Conservation (phyloP, 2,113 vertebrate genomes). For the Excalfactoria chinensis region DNA sequence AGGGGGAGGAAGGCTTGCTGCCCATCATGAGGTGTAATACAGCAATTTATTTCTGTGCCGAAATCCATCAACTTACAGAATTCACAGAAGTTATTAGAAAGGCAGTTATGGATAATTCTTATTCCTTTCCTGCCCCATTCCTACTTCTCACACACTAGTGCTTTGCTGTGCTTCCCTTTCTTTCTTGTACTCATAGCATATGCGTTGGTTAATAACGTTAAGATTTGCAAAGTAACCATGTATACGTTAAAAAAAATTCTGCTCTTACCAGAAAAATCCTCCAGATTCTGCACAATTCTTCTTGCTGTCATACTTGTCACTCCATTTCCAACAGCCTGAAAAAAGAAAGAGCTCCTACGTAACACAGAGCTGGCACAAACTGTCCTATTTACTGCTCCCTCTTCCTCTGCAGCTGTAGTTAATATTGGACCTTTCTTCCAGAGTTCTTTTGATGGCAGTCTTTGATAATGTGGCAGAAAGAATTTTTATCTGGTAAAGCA, state of each 20-base stretch:
- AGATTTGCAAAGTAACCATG: not conserved
- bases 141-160: not conserved
- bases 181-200: not conserved
- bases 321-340: not conserved
- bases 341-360: not conserved
- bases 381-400: not conserved
- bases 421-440: not conserved
- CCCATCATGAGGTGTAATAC: fast-evolving
- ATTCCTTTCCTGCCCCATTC: not conserved
- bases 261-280: not conserved
- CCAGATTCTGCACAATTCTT: not conserved
- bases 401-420: not conserved
- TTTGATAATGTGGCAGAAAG: not conserved
- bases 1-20: not conserved
- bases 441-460: not conserved
- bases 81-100: not conserved
- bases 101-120: not conserved
- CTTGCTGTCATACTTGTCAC: not conserved
- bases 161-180: not conserved
- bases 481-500: not conserved
- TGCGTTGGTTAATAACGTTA: not conserved
- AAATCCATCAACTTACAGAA: not conserved
- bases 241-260: not conserved
- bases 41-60: not conserved
- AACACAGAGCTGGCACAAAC: not conserved